Evolutionary conservation across 2,797 vertebrate species (phyloP).

Genomic region (Poecilia wingei): DNA sequence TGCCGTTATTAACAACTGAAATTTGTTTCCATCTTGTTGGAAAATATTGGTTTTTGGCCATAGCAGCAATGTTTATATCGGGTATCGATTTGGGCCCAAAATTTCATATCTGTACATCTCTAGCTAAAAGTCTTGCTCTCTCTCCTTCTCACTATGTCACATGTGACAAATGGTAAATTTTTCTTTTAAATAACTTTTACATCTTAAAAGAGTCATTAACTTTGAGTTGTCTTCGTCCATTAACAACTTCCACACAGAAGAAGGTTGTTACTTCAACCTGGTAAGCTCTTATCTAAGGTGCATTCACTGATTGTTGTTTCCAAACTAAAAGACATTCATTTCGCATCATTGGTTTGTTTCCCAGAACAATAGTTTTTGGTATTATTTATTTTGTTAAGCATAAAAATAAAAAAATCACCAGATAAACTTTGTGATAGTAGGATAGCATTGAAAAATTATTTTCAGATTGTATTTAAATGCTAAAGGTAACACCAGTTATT

Average conservation of each 20-base stretch:
- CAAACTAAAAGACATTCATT: not conserved
- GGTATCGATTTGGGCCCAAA: not conserved
- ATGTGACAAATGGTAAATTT: not conserved
- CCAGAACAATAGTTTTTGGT: not conserved
- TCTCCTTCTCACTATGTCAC: not conserved
- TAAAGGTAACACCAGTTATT: constrained; percentile 8
- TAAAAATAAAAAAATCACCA: not conserved
- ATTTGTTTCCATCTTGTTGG: not conserved
- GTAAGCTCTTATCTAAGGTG: not conserved
- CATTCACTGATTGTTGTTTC: not conserved
- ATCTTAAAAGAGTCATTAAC: not conserved
- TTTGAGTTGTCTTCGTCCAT: not conserved
- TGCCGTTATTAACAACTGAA: not conserved
- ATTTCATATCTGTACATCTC: not conserved
- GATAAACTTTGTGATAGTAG: not conserved
- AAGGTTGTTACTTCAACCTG: not conserved
- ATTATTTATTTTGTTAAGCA: not conserved
- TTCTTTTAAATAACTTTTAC: not conserved
- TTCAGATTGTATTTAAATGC: constrained; percentile 6
- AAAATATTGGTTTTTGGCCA: not conserved
- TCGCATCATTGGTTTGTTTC: not conserved
- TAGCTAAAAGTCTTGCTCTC: not conserved
- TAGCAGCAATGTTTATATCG: not conserved
- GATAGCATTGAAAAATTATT: constrained; percentile 20
- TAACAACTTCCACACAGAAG: not conserved